Evolutionary conservation across 2,113 vertebrate species (phyloP).

Genomic region (Sceloporus undulatus): DNA sequence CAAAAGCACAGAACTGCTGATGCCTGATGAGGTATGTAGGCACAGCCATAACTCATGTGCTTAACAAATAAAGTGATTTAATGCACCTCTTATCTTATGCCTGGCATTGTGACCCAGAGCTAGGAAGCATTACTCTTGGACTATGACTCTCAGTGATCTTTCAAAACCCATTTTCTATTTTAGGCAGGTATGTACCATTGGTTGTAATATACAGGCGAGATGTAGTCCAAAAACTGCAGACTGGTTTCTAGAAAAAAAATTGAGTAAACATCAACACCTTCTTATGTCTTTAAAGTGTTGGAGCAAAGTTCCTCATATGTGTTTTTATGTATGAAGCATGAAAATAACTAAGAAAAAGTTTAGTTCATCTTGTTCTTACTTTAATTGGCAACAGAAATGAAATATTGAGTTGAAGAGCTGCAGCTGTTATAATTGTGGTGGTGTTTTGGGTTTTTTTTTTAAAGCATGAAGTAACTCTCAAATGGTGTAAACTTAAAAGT

Average conservation of each 20-base stretch:
- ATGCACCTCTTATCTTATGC: not conserved
- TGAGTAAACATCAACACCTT: not conserved
- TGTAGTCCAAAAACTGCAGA: too few relatives aligned
- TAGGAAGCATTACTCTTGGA: too few relatives aligned
- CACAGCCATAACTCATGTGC: not conserved
- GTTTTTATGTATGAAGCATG: not conserved
- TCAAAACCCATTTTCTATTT: too few relatives aligned
- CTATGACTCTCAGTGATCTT: too few relatives aligned
- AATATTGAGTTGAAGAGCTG: not conserved
- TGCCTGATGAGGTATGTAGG: not conserved
- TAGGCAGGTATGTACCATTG: too few relatives aligned
- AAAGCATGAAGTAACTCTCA: not conserved
- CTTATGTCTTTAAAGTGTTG: not conserved
- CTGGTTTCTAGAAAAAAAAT: not conserved
- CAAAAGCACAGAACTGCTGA: not conserved
- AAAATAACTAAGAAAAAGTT: not conserved
- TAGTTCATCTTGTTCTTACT: not conserved
- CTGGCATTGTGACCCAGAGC: not conserved
- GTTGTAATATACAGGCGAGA: too few relatives aligned
- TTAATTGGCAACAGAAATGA: not conserved
- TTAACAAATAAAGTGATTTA: not conserved
- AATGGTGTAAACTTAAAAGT: not conserved
- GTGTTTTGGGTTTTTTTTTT: not conserved
- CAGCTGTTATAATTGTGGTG: not conserved
- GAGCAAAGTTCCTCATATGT: not conserved